Percentiles rank a stretch among this genome's conserved stretches.
Conservation (phyloP, 2,113 vertebrate species). For the Pygoscelis antarcticus region DNA sequence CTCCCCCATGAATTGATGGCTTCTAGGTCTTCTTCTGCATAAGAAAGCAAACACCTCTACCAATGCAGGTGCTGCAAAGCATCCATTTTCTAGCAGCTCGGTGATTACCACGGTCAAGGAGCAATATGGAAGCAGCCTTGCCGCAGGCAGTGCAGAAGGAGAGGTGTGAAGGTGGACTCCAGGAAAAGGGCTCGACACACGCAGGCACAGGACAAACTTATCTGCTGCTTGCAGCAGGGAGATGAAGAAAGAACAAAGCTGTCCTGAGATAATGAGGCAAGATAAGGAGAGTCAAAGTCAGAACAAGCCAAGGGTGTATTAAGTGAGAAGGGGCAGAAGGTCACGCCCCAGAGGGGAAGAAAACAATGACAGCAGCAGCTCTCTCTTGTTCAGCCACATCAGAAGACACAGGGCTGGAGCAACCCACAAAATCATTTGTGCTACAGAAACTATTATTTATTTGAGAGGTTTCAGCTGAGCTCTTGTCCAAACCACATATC, state of each 20-base stretch:
- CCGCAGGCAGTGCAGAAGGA: neutral
- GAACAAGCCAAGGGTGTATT: neutral
- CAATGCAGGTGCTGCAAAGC: neutral
- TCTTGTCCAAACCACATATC: neutral
- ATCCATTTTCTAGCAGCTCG: neutral
- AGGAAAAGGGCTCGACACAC: neutral
- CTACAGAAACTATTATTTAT: neutral
- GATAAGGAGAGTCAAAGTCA: neutral
- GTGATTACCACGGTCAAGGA: accelerated
- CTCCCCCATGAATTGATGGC: accelerated
- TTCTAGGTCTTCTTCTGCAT: neutral
- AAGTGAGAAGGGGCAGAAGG: neutral
- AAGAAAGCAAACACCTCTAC: neutral
- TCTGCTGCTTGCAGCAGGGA: neutral
- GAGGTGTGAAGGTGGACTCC: accelerated
- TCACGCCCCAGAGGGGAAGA: neutral
- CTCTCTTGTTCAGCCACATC: neutral
- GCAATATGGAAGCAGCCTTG: accelerated
- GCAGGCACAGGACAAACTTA: neutral
- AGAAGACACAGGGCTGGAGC: neutral
- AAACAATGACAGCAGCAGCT: accelerated
- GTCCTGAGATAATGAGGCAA: neutral
- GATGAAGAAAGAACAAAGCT: neutral
- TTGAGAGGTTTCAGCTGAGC: neutral
- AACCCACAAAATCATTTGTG: neutral